Conservation (phyloP, 2,888 invertebrate genomes). For the Cheilosia variabilis region DNA sequence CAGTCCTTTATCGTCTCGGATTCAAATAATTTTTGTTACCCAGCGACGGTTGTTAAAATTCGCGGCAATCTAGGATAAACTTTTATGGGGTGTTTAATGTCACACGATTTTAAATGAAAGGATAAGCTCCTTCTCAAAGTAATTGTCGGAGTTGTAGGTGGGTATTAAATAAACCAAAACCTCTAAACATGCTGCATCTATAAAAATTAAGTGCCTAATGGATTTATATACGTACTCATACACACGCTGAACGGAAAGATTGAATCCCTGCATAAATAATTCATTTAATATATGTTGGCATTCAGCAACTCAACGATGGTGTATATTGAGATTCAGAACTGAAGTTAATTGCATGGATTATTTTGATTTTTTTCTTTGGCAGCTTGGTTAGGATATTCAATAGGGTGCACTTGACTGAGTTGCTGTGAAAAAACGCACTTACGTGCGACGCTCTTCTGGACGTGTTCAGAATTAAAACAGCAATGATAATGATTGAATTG, state of each 20-base stretch:
- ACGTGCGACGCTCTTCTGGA: slow-evolving; percentile 5
- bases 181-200: background rate
- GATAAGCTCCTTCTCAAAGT: slow-evolving; percentile 4
- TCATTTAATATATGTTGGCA: slow-evolving; percentile 10
- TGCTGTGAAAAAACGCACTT: slow-evolving; percentile 11
- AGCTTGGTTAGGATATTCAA: slow-evolving; percentile 36
- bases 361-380: slow-evolving; percentile 11
- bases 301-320: slow-evolving; percentile 19
- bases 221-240: background rate
- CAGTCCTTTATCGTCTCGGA: too few species aligned
- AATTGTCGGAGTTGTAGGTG: too few species aligned
- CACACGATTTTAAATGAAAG: slow-evolving; percentile 29
- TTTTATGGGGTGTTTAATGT: slow-evolving; percentile 26
- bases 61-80: background rate
- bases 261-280: slow-evolving; percentile 24
- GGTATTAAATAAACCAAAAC: too few species aligned
- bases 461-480: slow-evolving; percentile 33
- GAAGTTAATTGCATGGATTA: slow-evolving; percentile 30
- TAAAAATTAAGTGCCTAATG: background rate
- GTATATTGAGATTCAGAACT: slow-evolving; percentile 11
- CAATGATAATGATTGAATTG: slow-evolving; percentile 24
- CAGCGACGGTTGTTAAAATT: slow-evolving; percentile 5
- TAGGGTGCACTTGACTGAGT: slow-evolving; percentile 23
- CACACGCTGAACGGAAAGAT: slow-evolving; percentile 3
- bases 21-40: too few species aligned